These are phyloP conservation scores for Tetrax tetrax DNA, from an alignment of 2,113 vertebrate genomes.

Conservation along the genomic window DNA sequence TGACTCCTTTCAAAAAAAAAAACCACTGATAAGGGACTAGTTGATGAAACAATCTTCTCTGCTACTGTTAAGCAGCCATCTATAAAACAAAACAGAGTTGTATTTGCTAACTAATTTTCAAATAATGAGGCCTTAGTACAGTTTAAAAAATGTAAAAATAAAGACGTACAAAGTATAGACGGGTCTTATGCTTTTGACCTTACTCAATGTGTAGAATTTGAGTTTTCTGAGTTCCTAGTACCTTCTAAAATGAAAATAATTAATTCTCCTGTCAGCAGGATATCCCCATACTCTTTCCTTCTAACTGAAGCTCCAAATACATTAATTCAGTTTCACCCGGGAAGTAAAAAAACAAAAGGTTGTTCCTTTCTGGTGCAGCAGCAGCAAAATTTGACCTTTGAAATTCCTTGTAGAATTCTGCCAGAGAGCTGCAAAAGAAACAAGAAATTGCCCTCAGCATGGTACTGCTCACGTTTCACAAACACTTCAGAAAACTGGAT, in stretches of 20 bases:
- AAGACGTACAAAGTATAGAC: background rate
- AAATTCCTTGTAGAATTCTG: background rate
- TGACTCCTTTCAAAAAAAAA: background rate
- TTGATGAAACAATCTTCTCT: background rate
- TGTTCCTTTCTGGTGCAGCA: background rate
- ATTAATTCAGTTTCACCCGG: background rate
- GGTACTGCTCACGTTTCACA: background rate
- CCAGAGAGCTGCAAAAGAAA: background rate
- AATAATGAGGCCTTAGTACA: background rate
- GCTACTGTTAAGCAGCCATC: background rate
- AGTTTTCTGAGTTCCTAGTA: background rate
- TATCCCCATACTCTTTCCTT: background rate
- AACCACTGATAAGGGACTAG: background rate
- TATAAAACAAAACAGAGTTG: background rate
- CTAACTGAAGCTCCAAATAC: background rate
- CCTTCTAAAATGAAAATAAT: background rate
- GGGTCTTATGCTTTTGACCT: background rate
- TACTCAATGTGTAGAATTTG: background rate
- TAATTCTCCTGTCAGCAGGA: constrained; percentile 5
- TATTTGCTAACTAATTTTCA: background rate
- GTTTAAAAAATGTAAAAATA: background rate
- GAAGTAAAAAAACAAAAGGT: background rate
- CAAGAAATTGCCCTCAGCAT: background rate
- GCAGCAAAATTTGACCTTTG: background rate
- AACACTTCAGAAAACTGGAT: background rate